Percentiles rank a stretch among this genome's conserved stretches.
These are phyloP conservation scores for Caretta caretta DNA, from an alignment of 2,113 vertebrate species.

Conservation along the genomic window DNA sequence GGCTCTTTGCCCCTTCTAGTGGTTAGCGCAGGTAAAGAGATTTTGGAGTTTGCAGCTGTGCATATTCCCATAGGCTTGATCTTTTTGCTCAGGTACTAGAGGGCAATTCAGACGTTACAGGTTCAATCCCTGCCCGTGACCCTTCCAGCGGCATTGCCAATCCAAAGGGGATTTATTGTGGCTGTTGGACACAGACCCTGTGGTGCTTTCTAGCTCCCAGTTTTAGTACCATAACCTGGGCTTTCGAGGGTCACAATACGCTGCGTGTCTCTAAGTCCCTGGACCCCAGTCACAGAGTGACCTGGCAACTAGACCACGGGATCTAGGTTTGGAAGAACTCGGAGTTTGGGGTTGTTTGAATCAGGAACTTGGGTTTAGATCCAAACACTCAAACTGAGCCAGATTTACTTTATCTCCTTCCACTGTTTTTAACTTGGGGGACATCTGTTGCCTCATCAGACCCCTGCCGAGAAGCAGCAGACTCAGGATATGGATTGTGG, in stretches of 20 bases:
- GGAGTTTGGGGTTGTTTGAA: background rate
- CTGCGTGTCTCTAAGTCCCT: background rate
- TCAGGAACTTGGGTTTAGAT: background rate
- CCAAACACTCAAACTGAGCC: background rate
- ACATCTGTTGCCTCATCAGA: background rate
- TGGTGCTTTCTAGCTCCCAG: background rate
- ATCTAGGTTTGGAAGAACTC: background rate
- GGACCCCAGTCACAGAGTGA: too few species aligned
- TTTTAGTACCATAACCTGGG: background rate
- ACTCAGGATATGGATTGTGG: rapidly evolving
- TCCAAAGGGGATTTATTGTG: background rate
- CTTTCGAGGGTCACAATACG: background rate
- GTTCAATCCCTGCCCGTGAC: background rate
- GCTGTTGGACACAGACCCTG: background rate
- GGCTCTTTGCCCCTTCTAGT: too few species aligned
- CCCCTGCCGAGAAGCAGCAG: background rate
- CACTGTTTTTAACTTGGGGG: background rate
- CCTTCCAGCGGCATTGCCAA: too few species aligned
- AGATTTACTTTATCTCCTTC: background rate
- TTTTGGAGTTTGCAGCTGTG: background rate
- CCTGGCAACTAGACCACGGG: background rate
- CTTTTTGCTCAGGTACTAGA: background rate
- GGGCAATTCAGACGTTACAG: background rate
- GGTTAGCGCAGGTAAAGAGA: too few species aligned
- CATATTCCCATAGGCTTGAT: background rate